Conservation (phyloP, 2,797 vertebrate species). For the Acanthornis magna region DNA sequence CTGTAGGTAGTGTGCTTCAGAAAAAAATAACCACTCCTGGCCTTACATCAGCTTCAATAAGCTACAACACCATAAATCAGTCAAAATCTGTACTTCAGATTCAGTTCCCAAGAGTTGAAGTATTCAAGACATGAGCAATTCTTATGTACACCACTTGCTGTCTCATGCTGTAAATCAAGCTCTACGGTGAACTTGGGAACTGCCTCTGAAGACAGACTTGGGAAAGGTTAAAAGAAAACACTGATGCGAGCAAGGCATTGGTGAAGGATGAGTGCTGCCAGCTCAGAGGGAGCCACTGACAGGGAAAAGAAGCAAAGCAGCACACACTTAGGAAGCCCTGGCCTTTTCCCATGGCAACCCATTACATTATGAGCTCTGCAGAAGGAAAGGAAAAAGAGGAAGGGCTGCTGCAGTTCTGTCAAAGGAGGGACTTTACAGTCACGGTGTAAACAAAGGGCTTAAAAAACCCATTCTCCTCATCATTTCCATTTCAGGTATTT, state of each 20-base stretch:
- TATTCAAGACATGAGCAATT: constrained; percentile 4
- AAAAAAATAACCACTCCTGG: not conserved
- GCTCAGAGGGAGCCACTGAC: not conserved
- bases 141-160: not conserved
- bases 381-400: not conserved
- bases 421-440: not conserved
- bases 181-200: not conserved
- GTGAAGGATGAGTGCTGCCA: not conserved
- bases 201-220: not conserved
- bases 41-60: not conserved
- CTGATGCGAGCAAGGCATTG: not conserved
- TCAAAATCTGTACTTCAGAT: not conserved
- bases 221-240: constrained; percentile 13
- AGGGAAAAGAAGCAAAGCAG: not conserved
- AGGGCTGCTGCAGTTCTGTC: not conserved
- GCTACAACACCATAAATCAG: not conserved
- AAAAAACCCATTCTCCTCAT: rapidly evolving
- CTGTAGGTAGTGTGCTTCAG: not conserved
- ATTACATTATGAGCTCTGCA: not conserved
- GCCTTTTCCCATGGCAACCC: not conserved
- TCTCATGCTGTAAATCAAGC: constrained; percentile 4
- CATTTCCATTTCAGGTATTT: not conserved
- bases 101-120: not conserved
- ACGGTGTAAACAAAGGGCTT: not conserved
- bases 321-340: not conserved